These are phyloP conservation scores for Melanotaenia trifasciata DNA, from an alignment of 2,797 vertebrate genomes.

Conservation along the genomic window DNA sequence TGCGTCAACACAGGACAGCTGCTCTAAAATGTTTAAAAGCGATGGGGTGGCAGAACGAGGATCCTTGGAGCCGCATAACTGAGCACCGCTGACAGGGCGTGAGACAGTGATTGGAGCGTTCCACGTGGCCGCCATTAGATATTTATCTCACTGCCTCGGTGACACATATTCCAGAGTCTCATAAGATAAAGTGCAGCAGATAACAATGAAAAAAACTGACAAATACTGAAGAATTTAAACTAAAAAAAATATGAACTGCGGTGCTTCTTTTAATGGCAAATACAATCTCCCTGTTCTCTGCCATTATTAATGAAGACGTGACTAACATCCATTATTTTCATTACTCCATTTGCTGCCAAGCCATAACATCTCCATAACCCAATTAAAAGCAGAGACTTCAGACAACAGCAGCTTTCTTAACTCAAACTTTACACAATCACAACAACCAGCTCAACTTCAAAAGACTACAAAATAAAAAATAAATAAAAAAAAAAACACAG, in stretches of 20 bases:
- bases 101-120: conserved; percentile 40
- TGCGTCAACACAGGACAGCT: conserved; percentile 56
- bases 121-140: conserved; percentile 27
- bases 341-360: conserved; percentile 14
- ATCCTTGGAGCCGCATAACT: conserved; percentile 9
- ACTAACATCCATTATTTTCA: conserved; percentile 2
- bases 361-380: conserved; percentile 42
- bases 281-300: not conserved
- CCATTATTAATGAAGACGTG: conserved; percentile 19
- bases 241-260: not conserved
- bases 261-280: not conserved
- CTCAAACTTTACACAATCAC: conserved; percentile 38
- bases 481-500: not conserved
- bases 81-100: conserved; percentile 24
- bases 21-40: conserved; percentile 44
- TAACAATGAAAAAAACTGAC: not conserved
- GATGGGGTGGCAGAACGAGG: conserved; percentile 41
- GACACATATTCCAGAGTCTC: conserved; percentile 10
- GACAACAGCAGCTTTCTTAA: conserved; percentile 53
- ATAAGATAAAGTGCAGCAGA: conserved; percentile 1
- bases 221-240: conserved; percentile 3
- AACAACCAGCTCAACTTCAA: conserved; percentile 64
- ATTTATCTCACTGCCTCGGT: conserved; percentile 27
- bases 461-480: conserved; percentile 28
- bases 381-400: conserved; percentile 56